Base-by-base conservation (phyloP, 2,797 vertebrate species). In the Siniperca scherzeri region DNA sequence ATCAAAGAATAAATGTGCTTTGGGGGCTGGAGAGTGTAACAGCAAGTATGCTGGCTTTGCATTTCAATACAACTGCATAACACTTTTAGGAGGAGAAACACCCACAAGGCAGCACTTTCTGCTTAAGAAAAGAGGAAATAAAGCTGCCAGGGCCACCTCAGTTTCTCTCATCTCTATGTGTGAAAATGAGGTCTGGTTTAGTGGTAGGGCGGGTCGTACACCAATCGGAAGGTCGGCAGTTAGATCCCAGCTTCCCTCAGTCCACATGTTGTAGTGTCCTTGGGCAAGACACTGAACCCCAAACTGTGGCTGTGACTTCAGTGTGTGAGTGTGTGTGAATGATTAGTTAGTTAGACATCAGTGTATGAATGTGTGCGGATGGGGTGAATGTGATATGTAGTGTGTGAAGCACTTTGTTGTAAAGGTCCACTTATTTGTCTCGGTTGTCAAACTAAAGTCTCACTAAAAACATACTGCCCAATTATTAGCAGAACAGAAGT, bases 1-100 rank as follows among this genome's bases (percentile, higher is more conserved):
- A n/a, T 65, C 17, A 30, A 7, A 56, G 25, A 42, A 44, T 9
- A 40, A 66, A n/a, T 62, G 38, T 82, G 27, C 40, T 55, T 70
- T 65, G 48, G 67, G 56, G 16, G 5, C 11, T 30, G n/a, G 33
- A 36, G 13, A 50, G 8, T 44, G 21, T 36, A 55, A 78, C 19
- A 9, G 46, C 7, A 55, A 46, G 36, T 36, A 25, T 27, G 56
- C 33, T 11, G 27, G 22, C 50, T 62, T 60, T 71, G 53, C 48
- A 82, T 46, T 68, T 74, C 2, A 72, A 30, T 38, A 25, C 30
- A 61, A 66, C 64, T 72, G 50, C 59, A 57, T 50, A 10, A 69
- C 25, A 75, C n/a, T 65, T 77, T 42, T 30, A 48, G 21, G 55
- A 56, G 21, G 30, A 57, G 36, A 69, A 53, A 75, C 48, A 44